Evolutionary conservation across 2,113 vertebrate genomes (phyloP).

Genomic region (Oncorhynchus clarkii): DNA sequence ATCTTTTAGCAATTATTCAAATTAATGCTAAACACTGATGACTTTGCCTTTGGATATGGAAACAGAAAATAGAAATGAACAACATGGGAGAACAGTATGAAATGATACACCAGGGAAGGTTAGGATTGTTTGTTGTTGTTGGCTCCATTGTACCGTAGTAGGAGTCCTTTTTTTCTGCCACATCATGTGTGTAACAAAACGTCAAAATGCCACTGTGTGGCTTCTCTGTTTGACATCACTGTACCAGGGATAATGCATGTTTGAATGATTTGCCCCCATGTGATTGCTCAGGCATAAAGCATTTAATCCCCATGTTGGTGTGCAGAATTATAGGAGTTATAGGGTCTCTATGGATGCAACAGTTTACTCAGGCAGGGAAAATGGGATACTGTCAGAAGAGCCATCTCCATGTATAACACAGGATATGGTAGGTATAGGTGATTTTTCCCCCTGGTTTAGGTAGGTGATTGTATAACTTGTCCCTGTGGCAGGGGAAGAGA

Average conservation of each 20-base stretch:
- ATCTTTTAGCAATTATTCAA: conserved; percentile 66
- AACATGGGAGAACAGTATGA: conserved; percentile 26
- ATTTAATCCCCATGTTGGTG: no score
- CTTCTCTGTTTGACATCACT: not conserved
- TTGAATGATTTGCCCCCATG: no score
- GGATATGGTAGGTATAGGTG: no score
- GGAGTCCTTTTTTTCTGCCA: not conserved
- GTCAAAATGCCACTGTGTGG: not conserved
- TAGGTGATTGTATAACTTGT: no score
- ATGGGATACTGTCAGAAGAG: no score
- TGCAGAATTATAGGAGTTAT: no score
- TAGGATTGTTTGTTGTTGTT: not conserved
- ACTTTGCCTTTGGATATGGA: conserved; percentile 54
- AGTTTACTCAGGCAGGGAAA: no score
- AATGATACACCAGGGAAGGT: conserved; percentile 28
- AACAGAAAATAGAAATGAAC: conserved; percentile 32
- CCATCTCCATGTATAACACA: no score
- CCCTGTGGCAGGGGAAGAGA: no score
- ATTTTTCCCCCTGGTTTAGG: no score
- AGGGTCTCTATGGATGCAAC: no score
- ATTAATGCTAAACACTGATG: conserved; percentile 61
- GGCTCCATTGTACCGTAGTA: not conserved
- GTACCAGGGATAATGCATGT: not conserved
- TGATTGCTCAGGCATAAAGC: no score
- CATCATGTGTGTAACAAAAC: not conserved